Conservation (phyloP, 2,888 invertebrate genomes). For the Tetranychus piercei region DNA sequence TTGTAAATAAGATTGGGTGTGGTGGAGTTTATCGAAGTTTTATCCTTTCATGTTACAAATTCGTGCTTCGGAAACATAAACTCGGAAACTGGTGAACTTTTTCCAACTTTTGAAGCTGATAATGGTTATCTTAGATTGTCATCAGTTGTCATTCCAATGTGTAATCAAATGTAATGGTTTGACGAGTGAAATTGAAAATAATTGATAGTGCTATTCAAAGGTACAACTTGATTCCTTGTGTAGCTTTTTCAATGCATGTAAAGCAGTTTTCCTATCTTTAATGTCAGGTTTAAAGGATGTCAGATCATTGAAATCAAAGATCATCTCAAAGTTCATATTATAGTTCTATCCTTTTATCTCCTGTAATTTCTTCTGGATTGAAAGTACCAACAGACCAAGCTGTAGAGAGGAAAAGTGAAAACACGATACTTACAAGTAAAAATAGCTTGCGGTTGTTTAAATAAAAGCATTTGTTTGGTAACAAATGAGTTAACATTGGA, state of each 20-base stretch:
- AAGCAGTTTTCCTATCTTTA: slow-evolving; percentile 52
- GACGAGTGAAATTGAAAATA: slow-evolving; percentile 64
- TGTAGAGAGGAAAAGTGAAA: slow-evolving; percentile 85
- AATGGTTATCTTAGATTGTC: slow-evolving; percentile 82
- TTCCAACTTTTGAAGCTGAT: slow-evolving; percentile 65
- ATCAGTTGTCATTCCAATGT: slow-evolving; percentile 65
- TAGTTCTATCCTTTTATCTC: slow-evolving; percentile 44
- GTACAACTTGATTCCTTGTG: slow-evolving; percentile 65
- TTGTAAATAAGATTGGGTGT: slow-evolving; percentile 75
- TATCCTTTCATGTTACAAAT: slow-evolving; percentile 84
- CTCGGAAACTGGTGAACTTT: slow-evolving; percentile 89
- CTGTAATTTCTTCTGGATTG: slow-evolving; percentile 72
- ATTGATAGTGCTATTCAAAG: slow-evolving; percentile 86
- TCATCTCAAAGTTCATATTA: slow-evolving; percentile 51
- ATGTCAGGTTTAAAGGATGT: slow-evolving; percentile 72
- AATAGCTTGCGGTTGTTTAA: slow-evolving; percentile 46
- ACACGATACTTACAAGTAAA: slow-evolving; percentile 74
- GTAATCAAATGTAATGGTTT: slow-evolving; percentile 36
- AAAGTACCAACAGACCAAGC: slow-evolving; percentile 65
- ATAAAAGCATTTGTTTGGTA: background rate
- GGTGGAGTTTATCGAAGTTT: slow-evolving; percentile 63
- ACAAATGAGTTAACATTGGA: no score
- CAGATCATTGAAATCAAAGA: slow-evolving; percentile 52
- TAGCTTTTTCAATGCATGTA: slow-evolving; percentile 61
- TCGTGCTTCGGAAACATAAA: slow-evolving; percentile 59